phyloP scores from a whole-genome alignment of 2,113 vertebrate species.

The Trochalopteron elliotii region DNA sequence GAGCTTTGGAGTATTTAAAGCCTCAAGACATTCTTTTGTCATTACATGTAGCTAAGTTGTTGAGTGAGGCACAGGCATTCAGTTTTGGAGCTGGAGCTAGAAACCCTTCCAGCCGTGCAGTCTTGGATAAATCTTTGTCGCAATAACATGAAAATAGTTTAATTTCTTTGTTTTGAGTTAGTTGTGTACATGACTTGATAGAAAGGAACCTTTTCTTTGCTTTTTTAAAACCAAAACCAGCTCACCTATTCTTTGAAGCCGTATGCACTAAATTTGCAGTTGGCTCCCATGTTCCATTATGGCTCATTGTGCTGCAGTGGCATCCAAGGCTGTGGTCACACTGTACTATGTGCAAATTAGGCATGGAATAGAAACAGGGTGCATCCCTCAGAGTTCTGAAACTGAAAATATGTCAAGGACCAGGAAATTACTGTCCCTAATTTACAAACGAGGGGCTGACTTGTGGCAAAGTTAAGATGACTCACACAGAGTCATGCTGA shows the following conservation, averaged over 20 bases:
- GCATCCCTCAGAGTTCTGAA: background rate
- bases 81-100: background rate
- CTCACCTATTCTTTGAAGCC: background rate
- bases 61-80: background rate
- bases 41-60: background rate
- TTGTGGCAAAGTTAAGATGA: constrained; percentile 5
- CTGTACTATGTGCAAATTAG: constrained; percentile 2
- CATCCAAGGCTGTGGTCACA: background rate
- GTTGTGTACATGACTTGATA: background rate
- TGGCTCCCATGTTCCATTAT: background rate
- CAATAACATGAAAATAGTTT: background rate
- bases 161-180: background rate
- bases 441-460: background rate
- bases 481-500: background rate
- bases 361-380: background rate
- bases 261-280: background rate
- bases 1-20: background rate
- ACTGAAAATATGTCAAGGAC: background rate
- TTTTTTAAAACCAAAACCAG: background rate
- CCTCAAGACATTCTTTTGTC: background rate
- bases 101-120: background rate
- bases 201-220: background rate
- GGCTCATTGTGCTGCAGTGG: background rate
- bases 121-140: background rate
- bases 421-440: constrained; percentile 22